phyloP scores from a whole-genome alignment of 2,113 vertebrate genomes.

The Strix uralensis region DNA sequence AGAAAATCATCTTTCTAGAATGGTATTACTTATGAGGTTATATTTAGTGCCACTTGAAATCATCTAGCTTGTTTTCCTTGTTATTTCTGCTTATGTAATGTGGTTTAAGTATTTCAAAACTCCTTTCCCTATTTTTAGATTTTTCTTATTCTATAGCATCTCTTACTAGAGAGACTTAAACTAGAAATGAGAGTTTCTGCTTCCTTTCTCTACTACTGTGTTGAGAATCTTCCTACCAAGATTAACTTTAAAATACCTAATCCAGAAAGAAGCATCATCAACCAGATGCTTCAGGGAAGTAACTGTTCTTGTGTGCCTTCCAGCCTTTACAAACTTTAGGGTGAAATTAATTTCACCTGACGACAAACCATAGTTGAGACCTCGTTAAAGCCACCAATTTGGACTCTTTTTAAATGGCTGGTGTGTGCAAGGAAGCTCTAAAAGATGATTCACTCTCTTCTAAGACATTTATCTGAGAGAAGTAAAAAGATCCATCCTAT shows the following conservation, averaged over 20 bases:
- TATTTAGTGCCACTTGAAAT: constrained; percentile 51
- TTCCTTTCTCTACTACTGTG: background rate
- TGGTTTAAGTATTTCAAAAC: constrained; percentile 30
- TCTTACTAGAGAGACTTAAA: background rate
- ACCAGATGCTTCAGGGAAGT: background rate
- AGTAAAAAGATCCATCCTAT: background rate
- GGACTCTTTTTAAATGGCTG: background rate
- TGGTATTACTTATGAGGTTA: background rate
- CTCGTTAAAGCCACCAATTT: background rate
- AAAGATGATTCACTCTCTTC: background rate
- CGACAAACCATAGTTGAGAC: background rate
- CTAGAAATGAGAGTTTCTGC: background rate
- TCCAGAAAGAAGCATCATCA: background rate
- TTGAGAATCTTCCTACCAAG: constrained; percentile 3
- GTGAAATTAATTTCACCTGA: background rate
- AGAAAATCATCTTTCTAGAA: constrained; percentile 33
- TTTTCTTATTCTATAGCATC: background rate
- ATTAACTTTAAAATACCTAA: constrained; percentile 4
- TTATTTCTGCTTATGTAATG: constrained; percentile 35
- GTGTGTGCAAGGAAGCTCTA: background rate
- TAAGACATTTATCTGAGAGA: background rate
- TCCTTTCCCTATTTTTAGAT: constrained; percentile 21
- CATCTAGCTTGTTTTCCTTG: constrained; percentile 39
- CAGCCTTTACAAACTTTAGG: background rate
- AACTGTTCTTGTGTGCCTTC: background rate